Evolutionary conservation across 2,797 vertebrate species (phyloP), one percentile per base, ranked within the genome.

Genomic region (Acipenser oxyrinchus): DNA sequence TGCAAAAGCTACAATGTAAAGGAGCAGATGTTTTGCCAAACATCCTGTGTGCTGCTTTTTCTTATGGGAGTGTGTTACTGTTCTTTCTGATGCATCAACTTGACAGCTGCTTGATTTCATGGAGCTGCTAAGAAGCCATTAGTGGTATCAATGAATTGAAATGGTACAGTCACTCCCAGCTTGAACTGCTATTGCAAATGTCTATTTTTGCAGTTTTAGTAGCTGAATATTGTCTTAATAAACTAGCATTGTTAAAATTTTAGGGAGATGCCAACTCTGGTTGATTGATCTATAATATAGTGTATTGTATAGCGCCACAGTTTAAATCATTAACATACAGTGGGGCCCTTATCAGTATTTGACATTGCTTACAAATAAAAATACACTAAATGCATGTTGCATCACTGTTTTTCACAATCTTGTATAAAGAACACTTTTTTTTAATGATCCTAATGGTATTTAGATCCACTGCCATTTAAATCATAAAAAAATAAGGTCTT

Each of bases 21-120:
- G 92, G 92, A 96, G 91, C 95, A 97, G 95, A 95, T 97, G 96
- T 96, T 96, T 89, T 91, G 91, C 90, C 93, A 93, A 96, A 95
- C 92, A 95, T 93, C 93, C 90, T 90, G 89, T 92, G 91, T 89
- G 91, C 89, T 90, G 88, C 88, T 88, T 88, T 88, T 87, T 87
- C 93, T 96, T 94, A 83, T 88, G 95, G 93, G 93, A 94, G 92
- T 86, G 91, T 85, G 69, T 91, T 90, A 88, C 93, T 89, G 89
- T 90, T 91, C 79, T 90, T 93, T 93, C 91, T 92, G 93, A 96
- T 95, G 92, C 92, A 92, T 93, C 89, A 86, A 87, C 92, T 90
- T 96, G 94, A 96, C 95, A 98, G 96, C 94, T 97, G 95, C 90
- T 92, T 93, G 93, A 93, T 96, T 95, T 94, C 91, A 91, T 93